Base-by-base conservation (phyloP, 2,888 invertebrate genomes). In the Synergus gifuensis region DNA sequence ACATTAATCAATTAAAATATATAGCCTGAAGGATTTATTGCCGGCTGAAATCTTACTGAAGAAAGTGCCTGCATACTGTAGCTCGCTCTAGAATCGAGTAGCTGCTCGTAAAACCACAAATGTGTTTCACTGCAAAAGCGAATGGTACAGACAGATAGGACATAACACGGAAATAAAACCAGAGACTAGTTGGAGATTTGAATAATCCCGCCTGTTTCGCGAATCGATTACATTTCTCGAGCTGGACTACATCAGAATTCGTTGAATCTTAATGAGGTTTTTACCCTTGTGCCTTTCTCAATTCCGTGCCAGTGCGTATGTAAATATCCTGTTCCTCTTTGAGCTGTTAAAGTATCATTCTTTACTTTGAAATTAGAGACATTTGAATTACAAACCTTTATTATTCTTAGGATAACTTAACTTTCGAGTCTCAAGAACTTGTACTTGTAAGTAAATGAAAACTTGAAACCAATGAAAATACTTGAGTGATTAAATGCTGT, bases 261-360 rank as follows among this genome's bases (percentile, higher is more conserved):
- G 83, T 82, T 83, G 83, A 84, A 85, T 85, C 81, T 84, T 85
- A 82, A 85, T 83, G 82, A 82, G 80, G 77, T 82, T 77, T 81
- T 83, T 82, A 54, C 49, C 22, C 73, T 73, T 73, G 73, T 54
- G 36, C 54, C 49, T 73, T 54, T 11, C n/a, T 36, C 73, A 73
- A 73, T 73, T 36, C 46, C 36, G 36, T 54, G 46, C 49, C 22
- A 73, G 73, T 73, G 49, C 54, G 54, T 73, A 73, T 73, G 73
- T 49, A 73, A 73, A 73, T 73, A 73, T 36, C 49, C n/a, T 54
- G 49, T 54, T 73, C 16, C 69, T 49, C 73, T 54, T 73, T 28
- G 44, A 73, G 54, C 54, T 54, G 36, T 36, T 54, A 40, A 36
- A 54, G 36, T 73, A 40, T 73, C n/a, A 40, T 36, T 73, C 73